A percentile compares a stretch with the other conserved stretches of the same genome.
Conservation (phyloP, 1,140 invertebrate species). For the Telenomus remus region DNA sequence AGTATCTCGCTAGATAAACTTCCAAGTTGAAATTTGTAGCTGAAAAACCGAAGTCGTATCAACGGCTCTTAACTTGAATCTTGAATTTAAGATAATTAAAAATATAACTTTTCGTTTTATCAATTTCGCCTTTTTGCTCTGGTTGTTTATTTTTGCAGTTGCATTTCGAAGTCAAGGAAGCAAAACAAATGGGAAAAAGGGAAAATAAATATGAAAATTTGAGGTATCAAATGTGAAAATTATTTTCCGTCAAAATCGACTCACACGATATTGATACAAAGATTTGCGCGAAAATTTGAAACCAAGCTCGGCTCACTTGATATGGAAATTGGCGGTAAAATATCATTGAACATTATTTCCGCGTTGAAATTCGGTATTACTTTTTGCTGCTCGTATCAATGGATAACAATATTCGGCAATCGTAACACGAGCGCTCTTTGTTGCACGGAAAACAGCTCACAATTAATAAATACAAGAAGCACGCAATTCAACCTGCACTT, state of each 20-base stretch:
- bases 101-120: not conserved
- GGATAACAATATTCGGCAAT: slow-evolving; percentile 4
- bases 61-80: not conserved
- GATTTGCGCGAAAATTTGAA: slow-evolving; percentile 7
- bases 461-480: no score
- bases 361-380: slow-evolving; percentile 15
- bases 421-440: no score
- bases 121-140: no score
- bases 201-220: no score
- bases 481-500: no score
- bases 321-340: slow-evolving; percentile 30
- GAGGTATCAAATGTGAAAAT: no score
- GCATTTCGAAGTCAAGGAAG: no score
- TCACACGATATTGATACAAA: slow-evolving; percentile 19
- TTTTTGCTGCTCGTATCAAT: slow-evolving; percentile 12
- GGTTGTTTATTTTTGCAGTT: no score
- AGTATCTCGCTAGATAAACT: not conserved
- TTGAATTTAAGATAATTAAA: not conserved
- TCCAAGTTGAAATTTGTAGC: not conserved
- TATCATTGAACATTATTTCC: slow-evolving; percentile 26
- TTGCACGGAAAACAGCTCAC: no score
- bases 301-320: slow-evolving; percentile 13
- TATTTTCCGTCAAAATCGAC: not conserved
- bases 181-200: no score
- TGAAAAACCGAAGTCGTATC: not conserved